Evolutionary conservation across 2,113 vertebrate genomes (phyloP), one percentile per base, ranked within the genome.

Genomic region (Ailurus styani): DNA sequence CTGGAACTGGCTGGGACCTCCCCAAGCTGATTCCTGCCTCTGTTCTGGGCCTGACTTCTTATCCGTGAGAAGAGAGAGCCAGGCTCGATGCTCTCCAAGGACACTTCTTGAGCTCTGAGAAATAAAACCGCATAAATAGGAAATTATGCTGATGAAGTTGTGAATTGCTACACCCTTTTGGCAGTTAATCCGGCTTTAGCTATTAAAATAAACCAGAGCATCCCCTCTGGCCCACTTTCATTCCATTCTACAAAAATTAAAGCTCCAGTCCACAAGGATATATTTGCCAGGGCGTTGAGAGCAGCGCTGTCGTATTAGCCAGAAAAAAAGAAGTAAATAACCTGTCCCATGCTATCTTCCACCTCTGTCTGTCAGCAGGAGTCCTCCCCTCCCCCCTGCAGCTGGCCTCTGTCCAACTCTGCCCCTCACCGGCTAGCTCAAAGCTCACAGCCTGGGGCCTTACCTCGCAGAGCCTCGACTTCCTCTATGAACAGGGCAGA

Each of bases 221-320:
- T 94, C 62, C 79, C 88, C 66, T 89, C 64, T 95, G 89, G 86
- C 82, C 84, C 66, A 37, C 70, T 88, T 82, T 64, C 68, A 94
- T 86, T 78, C 47, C 60, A 68, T 55, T 72, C 66, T 54, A 57
- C 50, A 40, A 81, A 50, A 90, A 55, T 52, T 40, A 97, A 89
- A 78, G 50, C 52, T 87, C 57, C 1, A 42, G 66, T 83, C 34
- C 17, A 2, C 27, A 45, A 54, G 54, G 40, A 18, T 82, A 27
- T 83, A 27, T 77, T 96, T 72, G 55, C 81, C 82, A 15, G 52
- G 52, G 27, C n/a, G 8, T 81, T 85, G 55, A 64, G 70, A 95
- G 73, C 20, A 54, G 57, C 15, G 2, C 50, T 70, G 12, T 9
- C n/a, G 45, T 91, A 9, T 73, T 34, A 87, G 27, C 6, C 68